Base-by-base conservation (phyloP, 2,888 invertebrate species). In the Listrodromus nycthemerus region DNA sequence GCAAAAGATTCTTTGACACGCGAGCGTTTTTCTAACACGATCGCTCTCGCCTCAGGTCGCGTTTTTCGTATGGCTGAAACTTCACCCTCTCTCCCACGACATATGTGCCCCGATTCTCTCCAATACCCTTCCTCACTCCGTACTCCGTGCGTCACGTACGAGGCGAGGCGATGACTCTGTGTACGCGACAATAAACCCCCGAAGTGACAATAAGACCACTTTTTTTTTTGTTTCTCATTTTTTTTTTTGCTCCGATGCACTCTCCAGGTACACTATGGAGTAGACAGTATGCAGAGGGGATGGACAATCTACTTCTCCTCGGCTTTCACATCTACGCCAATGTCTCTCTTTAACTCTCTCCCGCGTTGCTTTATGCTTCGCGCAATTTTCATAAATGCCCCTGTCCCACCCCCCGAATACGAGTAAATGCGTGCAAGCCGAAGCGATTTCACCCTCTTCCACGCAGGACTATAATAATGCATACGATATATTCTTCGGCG, bases 71-170 rank as follows among this genome's bases (percentile, higher is more conserved):
- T 21, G 10, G 55, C 55, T 55, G 24, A 55, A 55, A 55, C 16
- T n/a, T 41, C 24, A 21, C 41, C 41, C 65, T 0, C 30, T 37
- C 41, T 37, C 48, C 52, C 52, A 33, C 70, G 55, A 80, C 81
- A 81, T 81, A 71, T 81, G 81, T 24, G 58, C 78, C 63, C 50
- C 66, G 55, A 27, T 70, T 78, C 78, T 70, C 41, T 77, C 67
- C 61, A 13, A 33, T 37, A 69, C 48, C 61, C 16, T 48, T 69
- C 41, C 48, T 37, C 41, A 41, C 55, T 41, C 37, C 13, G 66
- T 41, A n/a, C 27, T 74, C 21, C 27, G 69, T 50, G 21, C 6
- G 30, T 69, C 41, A 45, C 41, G 45, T 30, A 30, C 58, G 48
- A 27, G 21, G 52, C 21, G 52, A 58, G 41, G 66, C 67, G 48